phyloP scores from a whole-genome alignment of 2,888 invertebrate genomes.

The Ariolimax columbianus region DNA sequence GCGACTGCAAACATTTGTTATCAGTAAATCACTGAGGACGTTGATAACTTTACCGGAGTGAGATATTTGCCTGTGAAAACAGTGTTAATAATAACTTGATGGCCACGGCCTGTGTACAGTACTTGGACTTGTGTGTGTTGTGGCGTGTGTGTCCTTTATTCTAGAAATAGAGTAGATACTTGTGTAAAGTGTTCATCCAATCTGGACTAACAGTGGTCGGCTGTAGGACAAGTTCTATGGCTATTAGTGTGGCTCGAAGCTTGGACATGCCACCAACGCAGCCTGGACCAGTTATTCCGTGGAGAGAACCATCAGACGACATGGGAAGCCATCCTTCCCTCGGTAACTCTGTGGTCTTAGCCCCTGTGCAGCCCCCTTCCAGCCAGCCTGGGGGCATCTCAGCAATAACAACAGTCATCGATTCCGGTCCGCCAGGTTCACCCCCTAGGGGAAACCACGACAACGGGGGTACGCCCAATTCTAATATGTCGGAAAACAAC shows the following conservation, averaged over 20 bases:
- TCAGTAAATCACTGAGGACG: background rate
- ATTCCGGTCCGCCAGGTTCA: conserved; percentile 80
- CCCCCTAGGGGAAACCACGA: conserved; percentile 58
- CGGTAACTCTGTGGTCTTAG: background rate
- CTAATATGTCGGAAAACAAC: conserved; percentile 61
- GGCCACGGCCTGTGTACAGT: background rate
- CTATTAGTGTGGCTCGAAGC: conserved; percentile 47
- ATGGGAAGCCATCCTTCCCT: conserved; percentile 58
- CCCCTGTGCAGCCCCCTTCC: conserved; percentile 2
- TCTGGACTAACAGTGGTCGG: background rate
- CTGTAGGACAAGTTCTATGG: conserved; percentile 2
- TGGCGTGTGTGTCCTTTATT: background rate
- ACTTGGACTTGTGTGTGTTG: background rate
- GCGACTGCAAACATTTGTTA: background rate
- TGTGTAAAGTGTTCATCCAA: background rate
- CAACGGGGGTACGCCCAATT: conserved; percentile 75
- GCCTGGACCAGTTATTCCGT: conserved; percentile 67
- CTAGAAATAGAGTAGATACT: background rate
- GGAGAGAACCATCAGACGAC: conserved; percentile 71
- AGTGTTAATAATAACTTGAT: background rate
- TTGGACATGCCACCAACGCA: conserved; percentile 73
- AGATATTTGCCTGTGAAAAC: background rate
- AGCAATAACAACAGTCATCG: conserved; percentile 50
- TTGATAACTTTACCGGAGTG: background rate
- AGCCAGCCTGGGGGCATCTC: conserved; percentile 67